A percentile compares a stretch with the other conserved stretches of the same genome.
phyloP scores from a whole-genome alignment of 2,797 vertebrate species.

The Enteromius afrohamiltoni region DNA sequence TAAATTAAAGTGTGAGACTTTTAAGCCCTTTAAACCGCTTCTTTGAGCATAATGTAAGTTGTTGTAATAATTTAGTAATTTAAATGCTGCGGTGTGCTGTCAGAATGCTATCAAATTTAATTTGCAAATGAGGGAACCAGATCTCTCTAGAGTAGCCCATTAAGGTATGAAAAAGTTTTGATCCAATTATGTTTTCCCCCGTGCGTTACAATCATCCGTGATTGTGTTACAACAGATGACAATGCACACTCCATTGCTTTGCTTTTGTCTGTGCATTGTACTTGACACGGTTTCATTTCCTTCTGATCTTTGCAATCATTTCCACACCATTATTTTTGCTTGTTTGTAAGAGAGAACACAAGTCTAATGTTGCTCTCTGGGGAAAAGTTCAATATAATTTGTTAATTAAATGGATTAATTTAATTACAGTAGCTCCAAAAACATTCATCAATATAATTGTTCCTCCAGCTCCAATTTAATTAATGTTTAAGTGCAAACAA shows the following conservation, averaged over 20 bases:
- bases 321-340: slow-evolving; percentile 73
- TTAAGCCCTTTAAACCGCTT: background rate
- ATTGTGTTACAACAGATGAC: slow-evolving; percentile 40
- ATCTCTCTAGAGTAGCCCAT: slow-evolving; percentile 37
- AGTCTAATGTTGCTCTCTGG: slow-evolving; percentile 78
- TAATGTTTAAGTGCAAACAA: slow-evolving; percentile 85
- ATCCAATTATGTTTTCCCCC: slow-evolving; percentile 43
- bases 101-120: slow-evolving; percentile 19
- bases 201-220: slow-evolving; percentile 22
- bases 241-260: slow-evolving; percentile 40
- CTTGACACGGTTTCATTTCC: slow-evolving; percentile 77
- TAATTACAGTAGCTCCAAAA: slow-evolving; percentile 85
- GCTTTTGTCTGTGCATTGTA: slow-evolving; percentile 72
- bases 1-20: background rate
- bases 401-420: slow-evolving; percentile 88
- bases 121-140: slow-evolving; percentile 40
- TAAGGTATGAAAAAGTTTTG: slow-evolving; percentile 45
- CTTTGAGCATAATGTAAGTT: slow-evolving; percentile 10
- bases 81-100: slow-evolving; percentile 14
- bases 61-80: slow-evolving; percentile 28
- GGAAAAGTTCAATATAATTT: slow-evolving; percentile 84
- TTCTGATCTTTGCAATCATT: slow-evolving; percentile 78
- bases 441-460: slow-evolving; percentile 87
- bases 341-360: slow-evolving; percentile 84
- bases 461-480: slow-evolving; percentile 80